These are phyloP conservation scores for Coremacera marginata DNA, from an alignment of 2,888 invertebrate genomes.

Conservation along the genomic window DNA sequence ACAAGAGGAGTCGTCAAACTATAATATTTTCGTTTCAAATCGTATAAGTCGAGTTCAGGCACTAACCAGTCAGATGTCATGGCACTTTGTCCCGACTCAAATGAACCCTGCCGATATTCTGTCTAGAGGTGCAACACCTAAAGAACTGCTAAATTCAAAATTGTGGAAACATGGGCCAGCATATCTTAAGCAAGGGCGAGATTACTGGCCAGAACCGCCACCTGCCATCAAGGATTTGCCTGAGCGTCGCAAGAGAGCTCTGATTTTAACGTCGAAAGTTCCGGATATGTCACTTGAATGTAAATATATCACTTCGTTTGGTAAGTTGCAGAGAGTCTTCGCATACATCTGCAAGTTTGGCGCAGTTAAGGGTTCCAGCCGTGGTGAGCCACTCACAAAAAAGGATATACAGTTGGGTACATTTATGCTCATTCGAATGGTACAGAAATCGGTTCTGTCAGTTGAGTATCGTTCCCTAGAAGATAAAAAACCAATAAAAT, in stretches of 20 bases:
- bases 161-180: constrained; percentile 30
- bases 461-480: constrained; percentile 18
- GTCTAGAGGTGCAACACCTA: constrained; percentile 39
- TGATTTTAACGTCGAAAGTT: neutral
- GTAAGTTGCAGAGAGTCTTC: constrained; percentile 36
- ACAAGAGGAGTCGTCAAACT: no score
- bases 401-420: constrained; percentile 31
- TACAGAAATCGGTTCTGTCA: constrained; percentile 25
- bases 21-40: neutral
- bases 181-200: neutral
- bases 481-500: neutral
- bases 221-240: neutral
- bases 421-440: constrained; percentile 23
- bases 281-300: neutral
- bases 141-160: constrained; percentile 30
- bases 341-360: constrained; percentile 16
- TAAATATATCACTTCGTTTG: constrained; percentile 33
- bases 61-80: neutral
- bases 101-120: constrained; percentile 26
- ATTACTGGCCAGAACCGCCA: neutral
- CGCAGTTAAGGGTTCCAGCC: neutral
- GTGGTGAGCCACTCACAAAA: neutral
- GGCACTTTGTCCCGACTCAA: neutral
- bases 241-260: neutral
- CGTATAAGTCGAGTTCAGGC: constrained; percentile 2